phyloP scores from a whole-genome alignment of 2,797 vertebrate species.

The Uromys caudimaculatus region DNA sequence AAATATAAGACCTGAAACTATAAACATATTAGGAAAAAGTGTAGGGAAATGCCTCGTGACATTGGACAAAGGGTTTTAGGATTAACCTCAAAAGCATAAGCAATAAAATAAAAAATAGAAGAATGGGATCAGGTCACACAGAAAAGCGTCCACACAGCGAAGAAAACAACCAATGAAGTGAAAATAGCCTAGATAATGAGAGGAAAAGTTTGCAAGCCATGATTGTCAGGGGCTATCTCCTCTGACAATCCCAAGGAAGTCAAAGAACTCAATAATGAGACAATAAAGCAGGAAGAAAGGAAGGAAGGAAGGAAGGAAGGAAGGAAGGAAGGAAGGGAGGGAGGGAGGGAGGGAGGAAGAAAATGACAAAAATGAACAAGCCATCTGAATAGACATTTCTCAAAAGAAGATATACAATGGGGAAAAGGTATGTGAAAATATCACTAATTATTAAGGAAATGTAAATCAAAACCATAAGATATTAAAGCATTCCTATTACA shows the following conservation, averaged over 20 bases:
- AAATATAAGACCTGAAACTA: not conserved
- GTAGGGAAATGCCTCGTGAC: not conserved
- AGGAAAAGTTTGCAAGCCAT: not conserved
- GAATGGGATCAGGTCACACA: not conserved
- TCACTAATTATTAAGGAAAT: not conserved
- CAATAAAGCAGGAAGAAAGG: not conserved
- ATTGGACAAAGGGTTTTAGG: not conserved
- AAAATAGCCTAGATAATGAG: not conserved
- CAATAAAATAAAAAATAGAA: not conserved
- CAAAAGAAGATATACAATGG: not conserved
- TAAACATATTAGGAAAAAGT: not conserved
- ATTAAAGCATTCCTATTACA: not conserved
- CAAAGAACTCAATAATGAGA: not conserved
- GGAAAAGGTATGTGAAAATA: not conserved
- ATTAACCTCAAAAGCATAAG: not conserved
- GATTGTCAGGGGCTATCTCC: not conserved
- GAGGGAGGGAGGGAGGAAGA: no score
- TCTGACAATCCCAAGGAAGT: not conserved
- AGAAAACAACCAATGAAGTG: not conserved
- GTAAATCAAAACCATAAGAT: not conserved
- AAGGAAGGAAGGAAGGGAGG: no score
- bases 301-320: no score
- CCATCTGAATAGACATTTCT: not conserved
- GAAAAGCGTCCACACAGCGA: not conserved
- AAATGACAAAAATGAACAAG: not conserved